A percentile compares a stretch with the other conserved stretches of the same genome.
Conservation (phyloP, 2,113 vertebrate species). For the Rutilus rutilus region DNA sequence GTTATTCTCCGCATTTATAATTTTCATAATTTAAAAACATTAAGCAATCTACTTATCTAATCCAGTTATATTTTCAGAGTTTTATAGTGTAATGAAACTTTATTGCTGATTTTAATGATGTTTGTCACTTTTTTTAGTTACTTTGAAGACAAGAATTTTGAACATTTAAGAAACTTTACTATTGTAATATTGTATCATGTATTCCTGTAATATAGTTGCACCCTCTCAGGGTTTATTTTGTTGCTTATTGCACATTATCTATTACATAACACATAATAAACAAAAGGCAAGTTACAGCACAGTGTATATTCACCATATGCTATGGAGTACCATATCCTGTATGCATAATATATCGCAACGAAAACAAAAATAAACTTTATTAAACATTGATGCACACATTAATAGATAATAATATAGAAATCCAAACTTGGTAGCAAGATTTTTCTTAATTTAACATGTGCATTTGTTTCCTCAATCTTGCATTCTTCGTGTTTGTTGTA, state of each 20-base stretch:
- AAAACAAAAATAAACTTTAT: background rate
- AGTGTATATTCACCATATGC: background rate
- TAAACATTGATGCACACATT: too few species aligned
- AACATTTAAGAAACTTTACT: too few species aligned
- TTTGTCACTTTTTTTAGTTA: too few species aligned
- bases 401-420: background rate
- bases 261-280: constrained; percentile 2
- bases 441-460: background rate
- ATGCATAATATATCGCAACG: background rate
- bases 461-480: background rate
- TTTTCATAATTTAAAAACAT: too few species aligned
- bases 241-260: background rate
- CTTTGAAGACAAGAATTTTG: too few species aligned
- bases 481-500: background rate
- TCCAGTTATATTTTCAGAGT: too few species aligned
- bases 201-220: background rate
- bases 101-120: too few species aligned
- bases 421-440: background rate
- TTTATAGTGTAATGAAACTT: too few species aligned
- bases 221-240: background rate
- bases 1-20: too few species aligned
- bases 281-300: background rate
- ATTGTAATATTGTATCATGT: background rate
- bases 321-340: too few species aligned
- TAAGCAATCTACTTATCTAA: too few species aligned